Evolutionary conservation across 1,140 invertebrate species (phyloP), one percentile per base, ranked within the genome.

Genomic region (Bombus soroeensis): DNA sequence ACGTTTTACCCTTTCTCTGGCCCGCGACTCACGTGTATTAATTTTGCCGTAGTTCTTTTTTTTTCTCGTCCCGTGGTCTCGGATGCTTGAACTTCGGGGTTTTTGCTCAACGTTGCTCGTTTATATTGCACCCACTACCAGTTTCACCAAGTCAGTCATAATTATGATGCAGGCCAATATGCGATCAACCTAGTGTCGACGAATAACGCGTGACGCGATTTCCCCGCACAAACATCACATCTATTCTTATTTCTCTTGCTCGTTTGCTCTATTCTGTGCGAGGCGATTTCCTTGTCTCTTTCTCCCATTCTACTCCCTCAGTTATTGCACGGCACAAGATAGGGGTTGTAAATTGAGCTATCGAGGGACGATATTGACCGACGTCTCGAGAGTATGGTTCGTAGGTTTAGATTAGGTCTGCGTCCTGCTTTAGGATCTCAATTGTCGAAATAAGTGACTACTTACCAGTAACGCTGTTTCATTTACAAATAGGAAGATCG

Each of bases 81-180:
- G 34, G 47, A 39, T 81, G 34, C 37, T 53, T 28, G 34, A 28
- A 39, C 12, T n/a, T 3, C 59, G 57, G 9, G 5, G 13, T 3
- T 37, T 34, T 43, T n/a, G 34, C 22, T 25, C n/a, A 0, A n/a
- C 59, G 62, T 37, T 34, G 80, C 68, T 79, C n/a, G 78, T 70
- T 73, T 81, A 80, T 73, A 74, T 74, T 73, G n/a, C 32, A 37
- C 9, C 8, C 1, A 32, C 34, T 13, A 13, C 1, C 37, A 9
- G 37, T 70, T 39, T 47, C n/a, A 32, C 15, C 39, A 10, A 22
- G 22, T 8, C 9, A 77, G 85, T 93, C 89, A 92, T 93, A 93
- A 93, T 93, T 93, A 92, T 87, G 88, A 87, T 93, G 87, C 87
- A 43, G 93, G 85, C 86, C 88, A 91, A 93, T 93, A 88, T 92